Conservation (phyloP, 2,797 vertebrate species). For the Typhlichthys subterraneus region DNA sequence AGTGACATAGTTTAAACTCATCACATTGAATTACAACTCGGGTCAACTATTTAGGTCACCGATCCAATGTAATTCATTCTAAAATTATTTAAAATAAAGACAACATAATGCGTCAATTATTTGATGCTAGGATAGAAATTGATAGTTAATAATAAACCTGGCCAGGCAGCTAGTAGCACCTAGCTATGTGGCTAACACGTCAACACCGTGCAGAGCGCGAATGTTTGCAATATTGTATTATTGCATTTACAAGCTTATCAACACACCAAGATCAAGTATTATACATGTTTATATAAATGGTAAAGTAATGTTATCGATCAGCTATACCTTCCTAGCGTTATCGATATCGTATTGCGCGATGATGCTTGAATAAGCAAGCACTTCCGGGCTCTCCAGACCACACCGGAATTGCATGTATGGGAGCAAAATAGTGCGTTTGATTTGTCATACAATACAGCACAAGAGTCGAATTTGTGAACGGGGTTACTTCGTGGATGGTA, state of each 20-base stretch:
- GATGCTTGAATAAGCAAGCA: conserved; percentile 37
- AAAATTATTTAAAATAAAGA: no score
- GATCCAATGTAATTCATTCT: no score
- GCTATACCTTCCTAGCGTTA: not conserved
- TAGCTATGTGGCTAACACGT: not conserved
- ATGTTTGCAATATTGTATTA: not conserved
- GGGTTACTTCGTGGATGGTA: no score
- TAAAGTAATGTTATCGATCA: no score
- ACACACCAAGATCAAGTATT: not conserved
- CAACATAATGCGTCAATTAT: no score
- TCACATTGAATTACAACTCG: no score
- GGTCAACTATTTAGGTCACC: no score
- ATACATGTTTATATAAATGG: no score
- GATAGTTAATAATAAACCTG: not conserved
- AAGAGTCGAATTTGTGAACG: not conserved
- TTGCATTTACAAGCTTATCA: not conserved
- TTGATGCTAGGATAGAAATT: no score
- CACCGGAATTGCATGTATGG: conserved; percentile 37
- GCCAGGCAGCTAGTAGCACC: not conserved
- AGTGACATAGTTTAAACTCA: no score
- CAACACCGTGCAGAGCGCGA: not conserved
- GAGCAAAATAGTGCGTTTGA: not conserved
- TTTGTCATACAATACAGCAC: not conserved
- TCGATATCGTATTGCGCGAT: conserved; percentile 31
- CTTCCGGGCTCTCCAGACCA: conserved; percentile 48